Evolutionary conservation across 2,113 vertebrate genomes (phyloP), one percentile per base, ranked within the genome.

Genomic region (Ginglymostoma cirratum): DNA sequence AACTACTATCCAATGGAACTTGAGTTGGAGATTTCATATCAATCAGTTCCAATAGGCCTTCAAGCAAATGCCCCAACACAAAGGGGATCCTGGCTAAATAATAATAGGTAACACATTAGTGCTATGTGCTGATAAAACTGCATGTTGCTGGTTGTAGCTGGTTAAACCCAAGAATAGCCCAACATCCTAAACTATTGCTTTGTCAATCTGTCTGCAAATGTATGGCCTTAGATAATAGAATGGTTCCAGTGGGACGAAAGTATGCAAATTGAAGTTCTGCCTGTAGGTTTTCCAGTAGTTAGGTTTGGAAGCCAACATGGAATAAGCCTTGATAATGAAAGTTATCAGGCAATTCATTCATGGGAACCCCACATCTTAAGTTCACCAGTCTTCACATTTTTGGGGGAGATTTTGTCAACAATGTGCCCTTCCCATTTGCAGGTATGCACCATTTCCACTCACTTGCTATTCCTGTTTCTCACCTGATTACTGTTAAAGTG

Each of bases 221-320:
- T 34, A 27, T 83, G 80, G 34, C 17, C 21, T 48, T 89, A 4
- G 42, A 86, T 48, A 27, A 27, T 61, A 27, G 2, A 90, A 34
- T 90, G 34, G 24, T 34, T 10, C 52, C 27, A 15, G n/a, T 90
- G 52, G 87, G 52, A n/a, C n/a, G 52, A 90, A 14, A 65, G 45
- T 87, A 14, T 61, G 34, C 12, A 65, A 52, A 55, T 23, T 0
- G 12, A 89, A 30, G 2, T 45, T 55, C 86, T 89, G 96, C 66
- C 96, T 96, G 95, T 23, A 69, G 89, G 96, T 97, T 96, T 66
- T 96, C 95, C 89, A 83, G 90, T 96, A 96, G 90, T 96, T 96
- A 96, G 96, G 86, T 96, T 97, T 97, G 65, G 96, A 97, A 96
- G 96, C 34, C 34, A 61, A 34, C 30, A 96, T 61, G 27, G 87